Evolutionary conservation across 2,888 invertebrate genomes (phyloP).

Genomic region (Flexamia atlantica): DNA sequence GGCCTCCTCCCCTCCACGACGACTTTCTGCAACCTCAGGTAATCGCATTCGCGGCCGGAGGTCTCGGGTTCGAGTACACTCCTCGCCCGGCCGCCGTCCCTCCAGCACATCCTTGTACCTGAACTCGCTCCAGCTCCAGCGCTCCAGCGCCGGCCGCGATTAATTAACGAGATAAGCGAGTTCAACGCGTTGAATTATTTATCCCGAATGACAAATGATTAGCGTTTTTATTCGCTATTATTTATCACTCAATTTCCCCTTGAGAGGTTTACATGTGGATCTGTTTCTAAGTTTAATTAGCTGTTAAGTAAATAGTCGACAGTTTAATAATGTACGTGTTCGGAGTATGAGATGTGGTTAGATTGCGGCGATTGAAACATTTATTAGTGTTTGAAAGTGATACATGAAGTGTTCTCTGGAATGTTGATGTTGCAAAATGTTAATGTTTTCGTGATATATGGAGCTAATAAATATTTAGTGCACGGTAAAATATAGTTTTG

Average conservation of each 20-base stretch:
- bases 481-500: too few species aligned
- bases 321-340: constrained; percentile 19
- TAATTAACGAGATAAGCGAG: constrained; percentile 11
- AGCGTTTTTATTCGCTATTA: constrained; percentile 11
- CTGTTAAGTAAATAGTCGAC: constrained; percentile 40
- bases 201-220: constrained; percentile 26
- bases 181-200: constrained; percentile 46
- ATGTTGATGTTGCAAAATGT: too few species aligned
- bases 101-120: background rate
- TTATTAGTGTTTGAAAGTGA: background rate
- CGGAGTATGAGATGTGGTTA: background rate
- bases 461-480: too few species aligned
- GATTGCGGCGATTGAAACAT: background rate
- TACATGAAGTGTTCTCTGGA: background rate
- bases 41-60: background rate
- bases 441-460: too few species aligned
- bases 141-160: too few species aligned
- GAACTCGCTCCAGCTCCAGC: too few species aligned
- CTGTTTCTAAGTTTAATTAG: constrained; percentile 18
- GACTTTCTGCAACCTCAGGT: constrained; percentile 47
- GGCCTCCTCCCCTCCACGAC: constrained; percentile 52
- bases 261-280: background rate
- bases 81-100: background rate
- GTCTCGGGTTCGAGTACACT: background rate
- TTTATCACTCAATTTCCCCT: constrained; percentile 10